phyloP scores from a whole-genome alignment of 2,888 invertebrate genomes.

The Agrochola lychnidis region DNA sequence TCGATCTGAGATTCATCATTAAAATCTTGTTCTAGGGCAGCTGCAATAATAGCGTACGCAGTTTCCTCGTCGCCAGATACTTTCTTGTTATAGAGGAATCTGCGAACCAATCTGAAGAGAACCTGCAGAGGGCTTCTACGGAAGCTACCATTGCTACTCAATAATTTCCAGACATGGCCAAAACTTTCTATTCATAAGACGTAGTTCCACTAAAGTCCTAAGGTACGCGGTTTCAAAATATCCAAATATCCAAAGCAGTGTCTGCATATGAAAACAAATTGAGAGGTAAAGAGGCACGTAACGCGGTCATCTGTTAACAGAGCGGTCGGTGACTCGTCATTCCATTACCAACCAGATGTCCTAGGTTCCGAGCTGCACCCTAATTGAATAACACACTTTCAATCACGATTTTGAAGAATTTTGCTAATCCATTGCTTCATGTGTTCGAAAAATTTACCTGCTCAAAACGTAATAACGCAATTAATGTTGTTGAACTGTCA shows the following conservation, averaged over 20 bases:
- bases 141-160: background rate
- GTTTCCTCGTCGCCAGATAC: too few relatives aligned
- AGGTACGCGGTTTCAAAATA: slow-evolving; percentile 26
- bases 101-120: background rate
- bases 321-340: slow-evolving; percentile 14
- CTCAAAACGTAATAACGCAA: too few relatives aligned
- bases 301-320: slow-evolving; percentile 31
- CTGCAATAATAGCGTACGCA: too few relatives aligned
- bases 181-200: background rate
- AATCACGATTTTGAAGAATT: too few relatives aligned
- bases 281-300: slow-evolving; percentile 31
- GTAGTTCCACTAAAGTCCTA: background rate
- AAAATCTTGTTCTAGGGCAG: too few relatives aligned
- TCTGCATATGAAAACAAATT: slow-evolving; percentile 29
- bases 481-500: too few relatives aligned
- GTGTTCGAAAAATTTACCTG: too few relatives aligned
- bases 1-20: too few relatives aligned
- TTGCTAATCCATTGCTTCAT: too few relatives aligned
- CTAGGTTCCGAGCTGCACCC: slow-evolving; percentile 5
- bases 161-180: background rate
- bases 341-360: slow-evolving; percentile 4
- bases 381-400: too few relatives aligned
- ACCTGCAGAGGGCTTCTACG: background rate
- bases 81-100: too few relatives aligned
- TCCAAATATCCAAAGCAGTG: slow-evolving; percentile 13